Evolutionary conservation across 2,797 vertebrate genomes (phyloP).

Genomic region (Carapus acus): DNA sequence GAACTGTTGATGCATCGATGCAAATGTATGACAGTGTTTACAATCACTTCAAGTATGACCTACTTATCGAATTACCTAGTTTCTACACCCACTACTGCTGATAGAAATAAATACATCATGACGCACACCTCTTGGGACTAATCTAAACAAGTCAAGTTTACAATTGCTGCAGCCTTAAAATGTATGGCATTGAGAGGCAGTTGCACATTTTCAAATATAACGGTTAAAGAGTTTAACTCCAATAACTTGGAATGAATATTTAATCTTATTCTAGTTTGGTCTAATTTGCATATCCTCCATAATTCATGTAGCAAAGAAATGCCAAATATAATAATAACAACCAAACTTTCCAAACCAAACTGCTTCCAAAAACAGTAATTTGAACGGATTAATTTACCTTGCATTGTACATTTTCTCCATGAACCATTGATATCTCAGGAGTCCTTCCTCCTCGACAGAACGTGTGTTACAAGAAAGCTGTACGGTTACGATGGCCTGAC

Average conservation of each 20-base stretch:
- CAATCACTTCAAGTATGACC: slow-evolving; percentile 25
- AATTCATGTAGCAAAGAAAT: slow-evolving; percentile 10
- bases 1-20: no score
- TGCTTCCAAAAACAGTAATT: slow-evolving; percentile 11
- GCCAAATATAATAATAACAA: slow-evolving; percentile 17
- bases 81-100: no score
- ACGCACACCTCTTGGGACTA: not conserved
- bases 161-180: no score
- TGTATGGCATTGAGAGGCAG: no score
- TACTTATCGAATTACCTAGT: no score
- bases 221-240: slow-evolving; percentile 5
- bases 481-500: slow-evolving; percentile 42
- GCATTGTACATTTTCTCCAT: slow-evolving; percentile 2
- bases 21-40: no score
- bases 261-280: slow-evolving; percentile 5
- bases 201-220: no score
- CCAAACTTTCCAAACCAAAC: not conserved
- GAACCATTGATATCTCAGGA: slow-evolving; percentile 28
- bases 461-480: slow-evolving; percentile 2
- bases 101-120: no score
- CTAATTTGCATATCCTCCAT: slow-evolving; percentile 5
- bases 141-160: no score
- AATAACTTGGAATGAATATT: not conserved
- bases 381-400: slow-evolving; percentile 19
- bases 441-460: slow-evolving; percentile 6